Evolutionary conservation across 2,113 vertebrate species (phyloP).

Genomic region (Felis chaus): DNA sequence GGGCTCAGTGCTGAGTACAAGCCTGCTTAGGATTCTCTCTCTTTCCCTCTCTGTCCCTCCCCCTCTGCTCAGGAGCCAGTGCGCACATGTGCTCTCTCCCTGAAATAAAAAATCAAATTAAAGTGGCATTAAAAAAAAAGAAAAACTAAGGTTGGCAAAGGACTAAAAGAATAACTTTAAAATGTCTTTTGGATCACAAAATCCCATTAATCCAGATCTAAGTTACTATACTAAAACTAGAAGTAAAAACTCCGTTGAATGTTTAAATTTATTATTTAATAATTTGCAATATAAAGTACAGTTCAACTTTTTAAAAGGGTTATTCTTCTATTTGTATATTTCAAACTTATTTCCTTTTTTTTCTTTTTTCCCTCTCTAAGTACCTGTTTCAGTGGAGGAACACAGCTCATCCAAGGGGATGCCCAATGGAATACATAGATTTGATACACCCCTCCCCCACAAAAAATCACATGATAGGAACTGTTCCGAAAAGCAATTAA

Average conservation of each 20-base stretch:
- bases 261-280: neutral
- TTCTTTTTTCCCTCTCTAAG: fast-evolving
- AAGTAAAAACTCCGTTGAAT: neutral
- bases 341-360: neutral
- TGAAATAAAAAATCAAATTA: too few species aligned
- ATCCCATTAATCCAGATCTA: neutral
- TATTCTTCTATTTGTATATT: neutral
- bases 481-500: neutral
- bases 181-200: neutral
- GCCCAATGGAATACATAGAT: neutral
- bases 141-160: neutral
- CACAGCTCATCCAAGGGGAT: neutral
- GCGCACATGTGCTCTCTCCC: too few species aligned
- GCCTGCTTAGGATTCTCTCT: too few species aligned
- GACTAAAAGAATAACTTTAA: neutral
- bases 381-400: neutral
- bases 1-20: too few species aligned
- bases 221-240: neutral
- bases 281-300: neutral
- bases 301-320: neutral
- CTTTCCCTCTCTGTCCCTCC: too few species aligned
- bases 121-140: too few species aligned
- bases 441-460: neutral
- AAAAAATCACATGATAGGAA: neutral
- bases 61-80: too few species aligned